A percentile compares a stretch with the other conserved stretches of the same genome.
Conservation (phyloP, 2,797 vertebrate genomes). For the Peromyscus eremicus region DNA sequence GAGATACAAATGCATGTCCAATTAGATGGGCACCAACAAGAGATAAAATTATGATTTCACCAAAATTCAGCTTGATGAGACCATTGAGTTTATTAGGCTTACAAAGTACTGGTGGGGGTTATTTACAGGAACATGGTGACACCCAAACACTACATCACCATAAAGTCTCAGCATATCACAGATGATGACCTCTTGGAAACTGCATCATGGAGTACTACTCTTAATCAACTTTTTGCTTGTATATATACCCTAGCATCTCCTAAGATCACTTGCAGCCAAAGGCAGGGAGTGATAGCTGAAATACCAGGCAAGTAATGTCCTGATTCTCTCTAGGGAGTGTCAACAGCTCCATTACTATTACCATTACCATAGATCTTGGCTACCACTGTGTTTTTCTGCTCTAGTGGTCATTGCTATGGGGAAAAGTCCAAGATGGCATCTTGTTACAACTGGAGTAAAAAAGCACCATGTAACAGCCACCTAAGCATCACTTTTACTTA, state of each 20-base stretch:
- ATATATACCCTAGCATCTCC: background rate
- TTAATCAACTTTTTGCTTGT: background rate
- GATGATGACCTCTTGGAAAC: background rate
- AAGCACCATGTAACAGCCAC: background rate
- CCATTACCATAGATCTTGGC: background rate
- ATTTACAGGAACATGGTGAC: background rate
- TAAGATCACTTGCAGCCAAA: background rate
- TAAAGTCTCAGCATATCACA: background rate
- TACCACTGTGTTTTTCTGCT: background rate
- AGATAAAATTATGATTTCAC: background rate
- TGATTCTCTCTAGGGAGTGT: background rate
- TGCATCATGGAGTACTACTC: background rate
- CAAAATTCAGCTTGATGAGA: background rate
- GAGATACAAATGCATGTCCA: background rate
- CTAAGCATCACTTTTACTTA: constrained; percentile 27
- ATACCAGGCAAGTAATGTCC: background rate
- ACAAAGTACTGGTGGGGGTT: background rate
- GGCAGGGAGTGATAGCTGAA: background rate
- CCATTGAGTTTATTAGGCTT: background rate
- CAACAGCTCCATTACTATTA: background rate
- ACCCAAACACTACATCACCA: background rate
- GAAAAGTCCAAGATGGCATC: background rate
- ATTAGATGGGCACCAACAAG: background rate
- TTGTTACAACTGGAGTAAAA: background rate
- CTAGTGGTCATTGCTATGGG: background rate